These are phyloP conservation scores for Athalia cordata DNA, from an alignment of 2,888 invertebrate species.

Conservation along the genomic window DNA sequence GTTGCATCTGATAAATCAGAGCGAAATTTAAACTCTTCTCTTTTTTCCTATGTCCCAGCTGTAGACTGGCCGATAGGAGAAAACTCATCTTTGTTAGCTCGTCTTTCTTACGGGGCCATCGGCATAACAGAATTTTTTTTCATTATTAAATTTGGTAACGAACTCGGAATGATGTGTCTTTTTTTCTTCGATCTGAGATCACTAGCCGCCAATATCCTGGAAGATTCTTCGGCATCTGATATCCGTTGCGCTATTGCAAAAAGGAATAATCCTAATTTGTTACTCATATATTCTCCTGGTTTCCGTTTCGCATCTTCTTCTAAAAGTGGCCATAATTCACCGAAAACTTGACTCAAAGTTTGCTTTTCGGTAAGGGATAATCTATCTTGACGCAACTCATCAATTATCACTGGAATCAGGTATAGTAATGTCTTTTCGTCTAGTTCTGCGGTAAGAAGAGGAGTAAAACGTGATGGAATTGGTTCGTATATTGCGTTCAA, in stretches of 20 bases:
- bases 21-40: no score
- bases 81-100: no score
- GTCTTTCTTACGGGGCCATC: no score
- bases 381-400: constrained; percentile 13
- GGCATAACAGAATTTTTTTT: no score
- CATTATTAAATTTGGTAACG: not conserved
- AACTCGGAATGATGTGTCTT: not conserved
- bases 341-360: constrained; percentile 26
- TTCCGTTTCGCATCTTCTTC: constrained; percentile 34
- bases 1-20: not conserved
- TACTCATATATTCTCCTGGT: constrained; percentile 18
- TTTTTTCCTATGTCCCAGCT: no score
- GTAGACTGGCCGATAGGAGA: no score
- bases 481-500: not conserved
- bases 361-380: constrained; percentile 12
- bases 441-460: not conserved
- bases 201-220: not conserved
- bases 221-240: not conserved
- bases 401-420: constrained; percentile 35
- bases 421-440: constrained; percentile 20
- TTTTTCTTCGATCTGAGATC: not conserved
- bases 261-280: constrained; percentile 49
- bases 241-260: constrained; percentile 45
- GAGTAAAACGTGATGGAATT: not conserved
- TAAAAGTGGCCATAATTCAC: constrained; percentile 38